Conservation (phyloP, 2,888 invertebrate species). For the Hydraecia micacea region DNA sequence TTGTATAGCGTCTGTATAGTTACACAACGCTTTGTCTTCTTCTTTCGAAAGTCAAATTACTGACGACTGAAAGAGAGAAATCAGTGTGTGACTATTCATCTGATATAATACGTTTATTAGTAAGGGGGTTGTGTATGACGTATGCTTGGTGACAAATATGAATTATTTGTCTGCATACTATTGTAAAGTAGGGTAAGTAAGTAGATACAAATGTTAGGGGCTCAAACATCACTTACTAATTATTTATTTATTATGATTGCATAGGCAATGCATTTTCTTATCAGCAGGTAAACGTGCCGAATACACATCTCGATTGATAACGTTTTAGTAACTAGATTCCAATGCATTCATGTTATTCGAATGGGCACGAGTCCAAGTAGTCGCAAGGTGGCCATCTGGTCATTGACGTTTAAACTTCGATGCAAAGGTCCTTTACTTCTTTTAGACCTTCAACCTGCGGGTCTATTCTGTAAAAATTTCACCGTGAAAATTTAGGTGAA, state of each 20-base stretch:
- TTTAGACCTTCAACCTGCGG: not conserved
- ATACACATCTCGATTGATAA: conserved; percentile 23
- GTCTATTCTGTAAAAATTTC: not conserved
- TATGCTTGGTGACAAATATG: not conserved
- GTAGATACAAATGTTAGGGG: not conserved
- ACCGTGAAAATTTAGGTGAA: not conserved
- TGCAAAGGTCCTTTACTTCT: not conserved
- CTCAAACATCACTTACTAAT: not conserved
- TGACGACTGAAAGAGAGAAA: no score
- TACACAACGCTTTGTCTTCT: no score
- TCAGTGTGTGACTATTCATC: no score
- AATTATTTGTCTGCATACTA: not conserved
- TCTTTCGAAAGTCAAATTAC: no score
- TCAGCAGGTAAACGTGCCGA: conserved; percentile 31
- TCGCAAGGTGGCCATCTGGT: conserved; percentile 19
- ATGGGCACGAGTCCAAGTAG: conserved; percentile 45
- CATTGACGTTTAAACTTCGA: conserved; percentile 21
- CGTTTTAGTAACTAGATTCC: conserved; percentile 15
- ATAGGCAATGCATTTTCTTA: conserved; percentile 13
- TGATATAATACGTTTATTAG: no score
- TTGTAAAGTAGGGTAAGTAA: not conserved
- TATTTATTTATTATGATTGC: not conserved
- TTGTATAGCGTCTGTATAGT: no score
- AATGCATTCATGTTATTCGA: not conserved
- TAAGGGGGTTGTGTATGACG: not conserved